A percentile compares a stretch with the other conserved stretches of the same genome.
Evolutionary conservation across 2,113 vertebrate species (phyloP).

Genomic region (Dascyllus trimaculatus): DNA sequence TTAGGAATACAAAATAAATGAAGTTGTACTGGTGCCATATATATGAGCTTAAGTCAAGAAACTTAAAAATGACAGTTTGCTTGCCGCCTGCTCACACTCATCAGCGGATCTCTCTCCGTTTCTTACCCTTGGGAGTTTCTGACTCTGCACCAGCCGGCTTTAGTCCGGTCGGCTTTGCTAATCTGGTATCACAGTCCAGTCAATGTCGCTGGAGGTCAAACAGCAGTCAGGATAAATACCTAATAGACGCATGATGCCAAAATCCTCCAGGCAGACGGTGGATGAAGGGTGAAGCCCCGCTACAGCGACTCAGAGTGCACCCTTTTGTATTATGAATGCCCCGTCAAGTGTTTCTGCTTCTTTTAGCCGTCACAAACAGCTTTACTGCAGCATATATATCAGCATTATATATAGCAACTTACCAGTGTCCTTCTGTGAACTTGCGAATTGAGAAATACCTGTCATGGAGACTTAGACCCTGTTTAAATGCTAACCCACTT

Average conservation of each 20-base stretch:
- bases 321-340: conserved; percentile 1
- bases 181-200: conserved; percentile 59
- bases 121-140: conserved; percentile 8
- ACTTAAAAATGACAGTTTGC: conserved; percentile 3
- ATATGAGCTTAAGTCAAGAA: not conserved
- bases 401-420: not conserved
- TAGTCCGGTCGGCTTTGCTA: conserved; percentile 36
- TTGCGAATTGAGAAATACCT: conserved; percentile 35
- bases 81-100: not conserved
- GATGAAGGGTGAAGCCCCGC: conserved; percentile 14
- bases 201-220: conserved; percentile 61
- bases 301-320: not conserved
- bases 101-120: not conserved
- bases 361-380: not conserved
- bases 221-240: conserved; percentile 45
- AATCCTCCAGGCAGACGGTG: not conserved
- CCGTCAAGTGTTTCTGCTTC: not conserved
- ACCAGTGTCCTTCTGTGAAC: conserved; percentile 23
- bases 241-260: conserved; percentile 9
- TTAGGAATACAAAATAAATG: conserved; percentile 7
- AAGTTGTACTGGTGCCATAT: not conserved
- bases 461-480: not conserved
- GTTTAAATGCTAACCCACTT: conserved; percentile 55
- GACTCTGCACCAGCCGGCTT: conserved; percentile 37
- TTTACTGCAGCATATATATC: not conserved